phyloP scores from a whole-genome alignment of 2,888 invertebrate genomes.

The Pheosia tremula region DNA sequence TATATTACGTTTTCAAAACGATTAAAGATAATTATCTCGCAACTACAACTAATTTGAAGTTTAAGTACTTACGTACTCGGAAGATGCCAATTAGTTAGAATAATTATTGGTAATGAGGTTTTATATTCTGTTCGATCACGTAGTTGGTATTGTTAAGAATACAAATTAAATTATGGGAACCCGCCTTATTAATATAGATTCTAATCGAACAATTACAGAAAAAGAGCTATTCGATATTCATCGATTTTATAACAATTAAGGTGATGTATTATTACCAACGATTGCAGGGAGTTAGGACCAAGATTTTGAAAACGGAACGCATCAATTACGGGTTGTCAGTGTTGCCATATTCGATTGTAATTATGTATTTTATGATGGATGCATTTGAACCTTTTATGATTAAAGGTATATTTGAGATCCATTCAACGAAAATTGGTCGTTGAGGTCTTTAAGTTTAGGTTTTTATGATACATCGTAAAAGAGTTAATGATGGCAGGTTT shows the following conservation, averaged over 20 bases:
- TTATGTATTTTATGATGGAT: conserved; percentile 37
- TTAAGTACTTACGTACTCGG: background rate
- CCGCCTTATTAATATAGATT: conserved; percentile 25
- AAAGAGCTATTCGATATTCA: conserved; percentile 7
- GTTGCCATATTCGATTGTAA: conserved; percentile 41
- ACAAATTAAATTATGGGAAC: conserved; percentile 26
- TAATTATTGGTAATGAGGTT: background rate
- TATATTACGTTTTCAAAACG: background rate
- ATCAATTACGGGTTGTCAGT: conserved; percentile 38
- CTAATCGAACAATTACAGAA: background rate
- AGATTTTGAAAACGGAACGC: conserved; percentile 35
- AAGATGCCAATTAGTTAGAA: background rate
- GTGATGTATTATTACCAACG: conserved; percentile 25
- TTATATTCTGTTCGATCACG: conserved; percentile 2
- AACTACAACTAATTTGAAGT: background rate
- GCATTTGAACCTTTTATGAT: conserved; percentile 38
- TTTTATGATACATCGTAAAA: conserved; percentile 14
- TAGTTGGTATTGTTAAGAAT: conserved; percentile 11
- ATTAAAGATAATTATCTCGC: background rate
- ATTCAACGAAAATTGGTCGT: conserved; percentile 23
- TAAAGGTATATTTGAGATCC: conserved; percentile 21
- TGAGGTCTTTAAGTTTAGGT: conserved; percentile 10
- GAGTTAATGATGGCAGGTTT: conserved; percentile 16
- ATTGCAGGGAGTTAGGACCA: conserved; percentile 19
- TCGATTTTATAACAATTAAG: conserved; percentile 30